These are phyloP conservation scores for Hemistola chrysoprasaria DNA, from an alignment of 2,888 invertebrate genomes.

Conservation along the genomic window DNA sequence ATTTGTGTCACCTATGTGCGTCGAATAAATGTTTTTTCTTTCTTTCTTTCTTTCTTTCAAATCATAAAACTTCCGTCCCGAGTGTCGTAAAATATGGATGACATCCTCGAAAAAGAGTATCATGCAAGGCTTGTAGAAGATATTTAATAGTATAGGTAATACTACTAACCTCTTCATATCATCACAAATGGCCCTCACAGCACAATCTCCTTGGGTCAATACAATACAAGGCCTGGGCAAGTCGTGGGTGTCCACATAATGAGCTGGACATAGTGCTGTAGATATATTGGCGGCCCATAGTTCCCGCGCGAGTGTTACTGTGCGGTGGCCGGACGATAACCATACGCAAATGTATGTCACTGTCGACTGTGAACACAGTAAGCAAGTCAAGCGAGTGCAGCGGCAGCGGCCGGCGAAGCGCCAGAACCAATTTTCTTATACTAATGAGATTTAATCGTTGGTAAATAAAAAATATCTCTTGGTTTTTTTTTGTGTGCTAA, in stretches of 20 bases:
- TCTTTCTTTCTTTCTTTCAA: too few species aligned
- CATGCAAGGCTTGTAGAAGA: not conserved
- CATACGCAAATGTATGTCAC: conserved; percentile 57
- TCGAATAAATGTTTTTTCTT: too few species aligned
- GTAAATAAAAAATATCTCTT: too few species aligned
- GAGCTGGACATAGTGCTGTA: conserved; percentile 30
- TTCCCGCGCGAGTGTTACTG: conserved; percentile 44
- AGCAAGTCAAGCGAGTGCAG: too few species aligned
- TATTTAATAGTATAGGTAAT: not conserved
- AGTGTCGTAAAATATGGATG: too few species aligned
- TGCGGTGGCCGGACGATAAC: conserved; percentile 42
- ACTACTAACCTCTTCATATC: conserved; percentile 31
- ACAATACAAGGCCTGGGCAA: conserved; percentile 40
- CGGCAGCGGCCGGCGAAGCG: too few species aligned
- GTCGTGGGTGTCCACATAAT: conserved; percentile 45
- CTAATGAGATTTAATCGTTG: too few species aligned
- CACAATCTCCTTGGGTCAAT: conserved; percentile 42
- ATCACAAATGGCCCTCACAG: conserved; percentile 45
- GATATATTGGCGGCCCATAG: conserved; percentile 80
- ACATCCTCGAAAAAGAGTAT: too few species aligned
- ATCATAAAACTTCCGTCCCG: too few species aligned
- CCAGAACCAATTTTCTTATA: too few species aligned
- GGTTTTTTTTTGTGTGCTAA: too few species aligned
- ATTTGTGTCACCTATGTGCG: too few species aligned
- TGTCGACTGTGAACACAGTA: conserved; percentile 33